Evolutionary conservation across 1,140 invertebrate genomes (phyloP).

Genomic region (Zaprionus inermis): DNA sequence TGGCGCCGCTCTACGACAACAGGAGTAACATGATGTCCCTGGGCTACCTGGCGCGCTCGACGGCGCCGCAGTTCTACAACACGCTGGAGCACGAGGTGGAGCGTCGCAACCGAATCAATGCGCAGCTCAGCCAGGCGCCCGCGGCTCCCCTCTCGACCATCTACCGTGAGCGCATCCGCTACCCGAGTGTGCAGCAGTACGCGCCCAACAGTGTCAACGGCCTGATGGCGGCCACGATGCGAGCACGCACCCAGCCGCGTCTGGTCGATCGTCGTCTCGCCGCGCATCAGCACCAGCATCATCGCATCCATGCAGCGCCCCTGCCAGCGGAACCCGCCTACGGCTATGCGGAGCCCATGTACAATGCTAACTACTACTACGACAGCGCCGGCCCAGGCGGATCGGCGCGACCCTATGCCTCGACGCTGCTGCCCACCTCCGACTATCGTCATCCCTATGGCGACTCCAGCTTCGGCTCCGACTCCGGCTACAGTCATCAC

Average conservation of each 20-base stretch:
- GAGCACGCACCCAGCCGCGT: constrained; percentile 85
- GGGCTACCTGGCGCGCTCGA: constrained; percentile 69
- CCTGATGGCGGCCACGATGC: constrained; percentile 67
- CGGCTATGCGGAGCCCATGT: constrained; percentile 84
- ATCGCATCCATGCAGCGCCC: constrained; percentile 66
- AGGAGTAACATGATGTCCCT: constrained; percentile 80
- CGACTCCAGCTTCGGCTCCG: constrained; percentile 87
- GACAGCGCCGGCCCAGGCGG: constrained; percentile 85
- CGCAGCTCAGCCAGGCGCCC: constrained; percentile 67
- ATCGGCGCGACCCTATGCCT: constrained; percentile 53
- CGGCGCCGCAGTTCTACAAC: constrained; percentile 75
- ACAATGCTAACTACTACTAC: constrained; percentile 88
- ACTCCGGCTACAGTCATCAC: constrained; percentile 89
- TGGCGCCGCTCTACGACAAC: constrained; percentile 77
- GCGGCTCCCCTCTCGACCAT: constrained; percentile 70
- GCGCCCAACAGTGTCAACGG: constrained; percentile 58
- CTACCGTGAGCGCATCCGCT: constrained; percentile 74
- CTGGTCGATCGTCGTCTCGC: constrained; percentile 86
- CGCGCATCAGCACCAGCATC: constrained; percentile 69
- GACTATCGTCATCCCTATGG: constrained; percentile 76
- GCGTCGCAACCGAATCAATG: constrained; percentile 79
- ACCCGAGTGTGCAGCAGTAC: constrained; percentile 69
- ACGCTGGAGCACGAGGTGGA: constrained; percentile 82
- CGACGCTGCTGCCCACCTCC: constrained; percentile 55
- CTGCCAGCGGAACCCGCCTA: constrained; percentile 68